Evolutionary conservation across 2,113 vertebrate genomes (phyloP), one percentile per base, ranked within the genome.

Genomic region (Tenebrosternarchus preto): DNA sequence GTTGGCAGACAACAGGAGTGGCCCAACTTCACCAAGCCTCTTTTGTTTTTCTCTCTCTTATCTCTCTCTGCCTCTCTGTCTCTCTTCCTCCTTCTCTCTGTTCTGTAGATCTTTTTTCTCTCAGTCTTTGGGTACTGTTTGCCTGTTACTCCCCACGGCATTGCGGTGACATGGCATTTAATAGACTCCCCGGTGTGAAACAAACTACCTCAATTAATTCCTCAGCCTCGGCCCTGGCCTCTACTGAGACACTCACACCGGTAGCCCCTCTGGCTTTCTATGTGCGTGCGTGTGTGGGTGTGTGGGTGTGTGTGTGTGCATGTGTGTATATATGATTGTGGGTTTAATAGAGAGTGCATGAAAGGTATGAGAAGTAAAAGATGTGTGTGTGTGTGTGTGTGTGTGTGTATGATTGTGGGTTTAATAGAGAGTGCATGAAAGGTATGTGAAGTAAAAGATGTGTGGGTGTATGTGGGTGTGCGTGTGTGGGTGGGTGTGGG

Each of bases 191-290:
- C 77, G 85, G 87, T 89, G 91, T 92, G 91, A 92, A 93, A 92
- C 92, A 93, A 93, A 93, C 90, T 92, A 91, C 91, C 89, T 92
- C 92, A 92, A 92, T 93, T 91, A 93, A 93, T 92, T 92, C 89
- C 87, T 91, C 87, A 50, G 84, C 87, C 90, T 87, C 75, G 29
- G 86, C 88, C 90, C 84, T 92, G 90, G 90, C 90, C 92, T 91
- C 90, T 90, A 74, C 82, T 73, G 80, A 83, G 85, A 81, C 83
- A 66, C 85, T 89, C 87, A 81, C 86, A 88, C 84, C 78, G 76
- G 78, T 63, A 78, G 87, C 80, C 77, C 86, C 83, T 85, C 83
- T 83, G 78, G 85, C 84, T 80, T 73, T 77, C 81, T 33, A 76
- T 24, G 76, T 72, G 57, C 72, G 82, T 81, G 76, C 53, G 77